A percentile compares a stretch with the other conserved stretches of the same genome.
These are phyloP conservation scores for Zophobas morio DNA, from an alignment of 1,140 invertebrate genomes.

Conservation along the genomic window DNA sequence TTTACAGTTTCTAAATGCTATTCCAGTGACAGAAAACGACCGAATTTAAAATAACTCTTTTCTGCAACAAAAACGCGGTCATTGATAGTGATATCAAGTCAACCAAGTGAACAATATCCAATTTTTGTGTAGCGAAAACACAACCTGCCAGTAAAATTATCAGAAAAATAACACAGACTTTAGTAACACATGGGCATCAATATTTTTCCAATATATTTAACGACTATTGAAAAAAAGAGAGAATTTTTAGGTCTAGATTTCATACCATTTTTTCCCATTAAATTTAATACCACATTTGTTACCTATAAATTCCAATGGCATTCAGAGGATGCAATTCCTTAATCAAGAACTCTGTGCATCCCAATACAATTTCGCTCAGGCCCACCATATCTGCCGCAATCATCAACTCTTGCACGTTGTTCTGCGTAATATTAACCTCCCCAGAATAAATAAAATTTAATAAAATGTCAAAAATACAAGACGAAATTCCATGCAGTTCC, in stretches of 20 bases:
- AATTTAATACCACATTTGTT: constrained; percentile 47
- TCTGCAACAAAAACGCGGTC: no score
- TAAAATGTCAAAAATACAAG: constrained; percentile 81
- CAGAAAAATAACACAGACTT: no score
- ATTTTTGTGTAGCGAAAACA: no score
- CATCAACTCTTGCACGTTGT: constrained; percentile 91
- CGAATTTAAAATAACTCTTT: no score
- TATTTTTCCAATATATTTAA: no score
- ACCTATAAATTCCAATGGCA: constrained; percentile 91
- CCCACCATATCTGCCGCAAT: constrained; percentile 95
- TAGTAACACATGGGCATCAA: no score
- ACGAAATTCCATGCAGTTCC: constrained; percentile 82
- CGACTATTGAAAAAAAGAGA: background rate
- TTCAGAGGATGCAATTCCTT: constrained; percentile 92
- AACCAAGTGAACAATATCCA: no score
- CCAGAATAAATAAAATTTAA: constrained; percentile 94
- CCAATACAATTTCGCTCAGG: constrained; percentile 86
- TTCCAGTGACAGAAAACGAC: background rate
- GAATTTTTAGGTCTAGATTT: no score
- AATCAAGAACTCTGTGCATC: constrained; percentile 90
- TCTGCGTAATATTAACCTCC: constrained; percentile 74
- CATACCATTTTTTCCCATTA: no score
- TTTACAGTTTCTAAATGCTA: background rate
- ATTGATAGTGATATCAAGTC: no score
- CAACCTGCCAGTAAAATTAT: no score